Base-by-base conservation (phyloP, 2,797 vertebrate species). In the Acanthopagrus latus region DNA sequence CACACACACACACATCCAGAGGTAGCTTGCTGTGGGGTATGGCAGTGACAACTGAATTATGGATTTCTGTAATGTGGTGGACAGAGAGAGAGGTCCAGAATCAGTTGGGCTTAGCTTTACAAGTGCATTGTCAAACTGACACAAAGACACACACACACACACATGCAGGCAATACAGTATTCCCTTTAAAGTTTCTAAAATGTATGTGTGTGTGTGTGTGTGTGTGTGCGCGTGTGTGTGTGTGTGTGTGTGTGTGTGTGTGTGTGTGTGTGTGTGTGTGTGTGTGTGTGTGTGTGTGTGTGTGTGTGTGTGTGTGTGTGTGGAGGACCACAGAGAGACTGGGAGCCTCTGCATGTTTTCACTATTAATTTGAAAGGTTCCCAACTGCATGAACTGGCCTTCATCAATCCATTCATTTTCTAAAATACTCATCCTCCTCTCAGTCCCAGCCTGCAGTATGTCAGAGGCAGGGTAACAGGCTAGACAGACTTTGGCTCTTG, bases 11-110 rank as follows among this genome's bases (percentile, higher is more conserved):
- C 64, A 83, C 43, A 67, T 59, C 27, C 55, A 74, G 48, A 11
- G 29, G 56, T 27, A 18, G 75, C 67, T 81, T 50, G 66, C 79
- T 85, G 81, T 82, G 84, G 77, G 90, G 71, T 84, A 80, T 16
- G 63, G 43, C 77, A 83, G 75, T 89, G 90, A 91, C 89, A 90
- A 87, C 3, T 87, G 88, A 91, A 89, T 91, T 89, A 92, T 90
- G 80, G 87, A 90, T 92, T 89, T 87, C 25, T 88, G 81, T 80
- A 85, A 86, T 80, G 85, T 82, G 50, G 75, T 58, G 60, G 86
- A 89, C 86, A 87, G 81, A 81, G 71, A 78, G 70, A 77, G 74
- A 63, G 60, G 44, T 51, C 6, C 25, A 56, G 85, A 85, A 74
- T 85, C 86, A 84, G 75, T 54, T 83, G 64, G 81, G 76, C 64